Evolutionary conservation across 2,113 vertebrate genomes (phyloP), one percentile per base, ranked within the genome.

Genomic region (Cyanoramphus novaezelandiae): DNA sequence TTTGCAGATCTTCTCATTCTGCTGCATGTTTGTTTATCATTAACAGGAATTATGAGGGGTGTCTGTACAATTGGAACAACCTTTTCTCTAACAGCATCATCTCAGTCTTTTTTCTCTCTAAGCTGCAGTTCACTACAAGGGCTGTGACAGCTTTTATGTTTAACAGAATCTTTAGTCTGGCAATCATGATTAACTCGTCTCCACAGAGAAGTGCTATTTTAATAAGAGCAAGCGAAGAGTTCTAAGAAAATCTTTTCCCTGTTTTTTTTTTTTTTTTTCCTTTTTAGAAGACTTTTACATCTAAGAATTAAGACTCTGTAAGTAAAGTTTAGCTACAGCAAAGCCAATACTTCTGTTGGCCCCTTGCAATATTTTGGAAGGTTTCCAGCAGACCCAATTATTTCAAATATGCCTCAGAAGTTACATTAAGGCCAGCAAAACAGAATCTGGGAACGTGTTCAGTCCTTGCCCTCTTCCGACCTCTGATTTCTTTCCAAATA

Each of bases 81-180:
- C 83, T 96, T 93, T 91, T 86, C 96, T 97, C 49, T 37, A 85
- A 79, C 81, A 86, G 69, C 74, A 82, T 60, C 93, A 80, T 89
- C 92, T 91, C 83, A 17, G 95, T 3, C 92, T 96, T 94, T 97
- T 70, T 95, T 92, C 92, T 84, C 88, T 81, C 83, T 94, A 96
- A 95, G 95, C 88, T 91, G 80, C 86, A 82, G 95, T 92, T 96
- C 90, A 90, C 83, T 93, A 96, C 95, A 93, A 95, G 93, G 37
- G 37, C 37, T 95, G 82, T 71, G 77, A 96, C 93, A 96, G 93
- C 95, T 96, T 97, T 97, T 87, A 97, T 96, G 95, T 97, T 96
- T 92, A 96, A 97, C 96, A 94, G 96, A 96, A 96, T 96, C 96
- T 97, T 96, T 97, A 96, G 95, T 96, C 96, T 96, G 96, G 96